Evolutionary conservation across 1,140 invertebrate species (phyloP).

Genomic region (Artemia franciscana): DNA sequence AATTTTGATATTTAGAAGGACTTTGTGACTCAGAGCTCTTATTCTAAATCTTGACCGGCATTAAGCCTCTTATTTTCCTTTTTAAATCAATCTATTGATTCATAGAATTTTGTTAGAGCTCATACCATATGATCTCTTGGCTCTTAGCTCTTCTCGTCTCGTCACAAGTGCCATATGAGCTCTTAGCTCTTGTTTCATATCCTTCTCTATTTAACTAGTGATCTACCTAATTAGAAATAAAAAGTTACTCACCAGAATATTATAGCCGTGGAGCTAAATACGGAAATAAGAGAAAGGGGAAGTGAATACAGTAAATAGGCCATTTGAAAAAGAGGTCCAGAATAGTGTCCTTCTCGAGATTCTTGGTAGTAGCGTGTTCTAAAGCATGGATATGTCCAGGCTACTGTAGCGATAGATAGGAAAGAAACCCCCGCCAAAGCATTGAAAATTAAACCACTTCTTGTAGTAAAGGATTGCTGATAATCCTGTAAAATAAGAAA

Average conservation of each 20-base stretch:
- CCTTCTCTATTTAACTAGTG: too few species aligned
- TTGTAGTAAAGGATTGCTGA: constrained; percentile 45
- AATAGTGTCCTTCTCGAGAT: constrained; percentile 58
- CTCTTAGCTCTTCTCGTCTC: too few species aligned
- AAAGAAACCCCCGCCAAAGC: constrained; percentile 49
- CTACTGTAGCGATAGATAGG: constrained; percentile 49
- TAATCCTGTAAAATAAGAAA: constrained; percentile 26
- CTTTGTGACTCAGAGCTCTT: too few species aligned
- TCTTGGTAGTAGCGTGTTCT: constrained; percentile 75
- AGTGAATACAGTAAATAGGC: constrained; percentile 52
- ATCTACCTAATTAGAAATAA: too few species aligned
- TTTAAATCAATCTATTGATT: too few species aligned
- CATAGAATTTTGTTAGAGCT: too few species aligned
- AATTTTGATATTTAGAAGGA: too few species aligned
- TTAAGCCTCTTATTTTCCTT: too few species aligned
- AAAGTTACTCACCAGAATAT: constrained; percentile 39
- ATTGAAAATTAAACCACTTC: constrained; percentile 57
- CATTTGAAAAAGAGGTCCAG: constrained; percentile 53
- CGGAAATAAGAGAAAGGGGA: constrained; percentile 48
- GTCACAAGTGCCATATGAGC: too few species aligned
- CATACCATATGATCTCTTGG: too few species aligned
- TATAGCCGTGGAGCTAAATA: constrained; percentile 35
- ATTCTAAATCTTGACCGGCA: too few species aligned
- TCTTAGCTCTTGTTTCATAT: too few species aligned
- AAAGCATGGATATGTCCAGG: constrained; percentile 48